Conservation (phyloP, 2,113 vertebrate species). For the Cairina moschata region DNA sequence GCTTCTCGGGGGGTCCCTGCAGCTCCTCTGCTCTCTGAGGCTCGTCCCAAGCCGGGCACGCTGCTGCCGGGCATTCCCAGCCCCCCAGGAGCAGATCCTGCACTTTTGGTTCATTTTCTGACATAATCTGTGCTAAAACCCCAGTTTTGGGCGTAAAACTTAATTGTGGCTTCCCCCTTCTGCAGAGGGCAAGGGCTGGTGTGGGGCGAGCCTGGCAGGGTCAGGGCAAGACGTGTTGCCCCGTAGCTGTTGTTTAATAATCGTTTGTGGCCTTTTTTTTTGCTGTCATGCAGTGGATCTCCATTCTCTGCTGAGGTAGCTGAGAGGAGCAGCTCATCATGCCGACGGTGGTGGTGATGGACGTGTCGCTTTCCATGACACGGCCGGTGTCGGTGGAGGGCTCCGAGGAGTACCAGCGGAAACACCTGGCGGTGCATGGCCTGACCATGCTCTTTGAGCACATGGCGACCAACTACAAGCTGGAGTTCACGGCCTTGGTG, state of each 20-base stretch:
- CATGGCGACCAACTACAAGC: slow-evolving; percentile 96
- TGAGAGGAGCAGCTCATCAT: slow-evolving; percentile 71
- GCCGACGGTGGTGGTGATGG: slow-evolving; percentile 97
- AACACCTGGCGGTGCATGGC: slow-evolving; percentile 93
- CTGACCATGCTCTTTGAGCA: slow-evolving; percentile 98
- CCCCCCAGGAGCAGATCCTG: neutral
- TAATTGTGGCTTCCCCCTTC: neutral
- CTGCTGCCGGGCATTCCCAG: neutral
- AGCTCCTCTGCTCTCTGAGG: neutral
- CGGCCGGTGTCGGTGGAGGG: slow-evolving; percentile 91
- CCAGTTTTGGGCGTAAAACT: fast-evolving
- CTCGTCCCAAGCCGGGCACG: neutral
- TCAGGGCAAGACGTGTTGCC: fast-evolving
- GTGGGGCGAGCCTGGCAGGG: neutral
- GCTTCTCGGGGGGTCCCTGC: neutral
- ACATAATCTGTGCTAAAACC: fast-evolving
- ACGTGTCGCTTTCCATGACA: slow-evolving; percentile 98
- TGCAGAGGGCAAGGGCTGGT: neutral
- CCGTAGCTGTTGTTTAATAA: fast-evolving
- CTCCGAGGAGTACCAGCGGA: slow-evolving; percentile 94
- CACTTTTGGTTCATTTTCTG: neutral
- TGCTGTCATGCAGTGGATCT: neutral
- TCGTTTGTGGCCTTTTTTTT: neutral
- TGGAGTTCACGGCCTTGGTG: slow-evolving; percentile 94
- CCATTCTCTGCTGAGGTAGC: neutral